Percentiles rank a stretch among this genome's conserved stretches.
Conservation (phyloP, 2,888 invertebrate species). For the Drosophila setosimentum region DNA sequence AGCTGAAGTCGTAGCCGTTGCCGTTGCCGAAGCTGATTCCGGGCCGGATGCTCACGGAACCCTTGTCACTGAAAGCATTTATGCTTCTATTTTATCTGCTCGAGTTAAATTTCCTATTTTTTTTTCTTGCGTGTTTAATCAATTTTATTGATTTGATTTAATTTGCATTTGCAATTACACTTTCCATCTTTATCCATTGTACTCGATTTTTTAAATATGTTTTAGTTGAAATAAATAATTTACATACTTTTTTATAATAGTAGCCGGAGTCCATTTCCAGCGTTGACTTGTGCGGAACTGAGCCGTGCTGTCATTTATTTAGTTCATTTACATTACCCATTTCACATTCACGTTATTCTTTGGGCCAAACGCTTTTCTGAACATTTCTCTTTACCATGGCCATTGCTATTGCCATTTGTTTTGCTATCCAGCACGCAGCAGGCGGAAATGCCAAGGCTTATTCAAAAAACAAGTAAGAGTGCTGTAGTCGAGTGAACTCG, state of each 20-base stretch:
- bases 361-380: slow-evolving; percentile 24
- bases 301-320: slow-evolving; percentile 49
- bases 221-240: slow-evolving; percentile 12
- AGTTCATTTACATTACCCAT: slow-evolving; percentile 53
- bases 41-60: slow-evolving; percentile 3
- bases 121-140: slow-evolving; percentile 47
- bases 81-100: slow-evolving; percentile 9
- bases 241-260: slow-evolving; percentile 71
- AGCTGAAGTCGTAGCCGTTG: neutral
- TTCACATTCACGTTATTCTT: slow-evolving; percentile 37
- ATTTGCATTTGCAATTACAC: slow-evolving; percentile 33
- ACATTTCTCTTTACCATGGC: slow-evolving; percentile 66
- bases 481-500: no score
- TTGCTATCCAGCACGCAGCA: slow-evolving; percentile 11
- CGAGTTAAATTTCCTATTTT: slow-evolving; percentile 14
- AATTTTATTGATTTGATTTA: slow-evolving; percentile 68
- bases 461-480: slow-evolving; percentile 6
- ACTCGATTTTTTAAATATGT: slow-evolving; percentile 39
- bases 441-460: slow-evolving; percentile 52
- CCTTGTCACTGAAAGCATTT: slow-evolving; percentile 1
- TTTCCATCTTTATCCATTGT: slow-evolving; percentile 1
- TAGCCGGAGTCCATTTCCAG: slow-evolving; percentile 73
- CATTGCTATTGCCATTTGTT: slow-evolving; percentile 58
- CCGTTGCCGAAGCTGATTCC: neutral
- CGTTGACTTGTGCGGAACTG: slow-evolving; percentile 71